A percentile compares a stretch with the other conserved stretches of the same genome.
Evolutionary conservation across 2,888 invertebrate genomes (phyloP).

Genomic region (Drosophila infuscata): DNA sequence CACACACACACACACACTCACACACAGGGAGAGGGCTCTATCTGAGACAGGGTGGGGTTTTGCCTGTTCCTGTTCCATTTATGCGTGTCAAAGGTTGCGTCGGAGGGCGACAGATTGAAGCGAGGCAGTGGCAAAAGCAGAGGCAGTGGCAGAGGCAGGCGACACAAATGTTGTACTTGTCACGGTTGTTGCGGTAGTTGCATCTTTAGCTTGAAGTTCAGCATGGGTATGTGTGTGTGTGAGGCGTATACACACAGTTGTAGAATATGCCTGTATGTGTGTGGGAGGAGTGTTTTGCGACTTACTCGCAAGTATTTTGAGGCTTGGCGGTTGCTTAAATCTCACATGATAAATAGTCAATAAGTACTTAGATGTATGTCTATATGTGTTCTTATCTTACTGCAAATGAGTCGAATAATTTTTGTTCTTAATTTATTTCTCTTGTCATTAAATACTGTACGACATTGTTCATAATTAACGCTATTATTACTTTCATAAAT

Average conservation of each 20-base stretch:
- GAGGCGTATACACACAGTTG: background rate
- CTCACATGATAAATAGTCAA: slow-evolving; percentile 41
- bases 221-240: slow-evolving; percentile 6
- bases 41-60: slow-evolving; percentile 13
- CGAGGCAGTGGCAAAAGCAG: slow-evolving; percentile 40
- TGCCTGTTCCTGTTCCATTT: slow-evolving; percentile 75
- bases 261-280: background rate
- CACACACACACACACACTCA: background rate
- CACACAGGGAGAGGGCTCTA: background rate
- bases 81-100: slow-evolving; percentile 82
- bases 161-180: slow-evolving; percentile 82
- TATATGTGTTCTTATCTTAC: slow-evolving; percentile 8
- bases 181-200: slow-evolving; percentile 81
- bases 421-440: slow-evolving; percentile 42
- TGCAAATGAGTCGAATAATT: slow-evolving; percentile 57
- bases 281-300: background rate
- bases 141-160: slow-evolving; percentile 51
- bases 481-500: slow-evolving; percentile 27
- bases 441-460: slow-evolving; percentile 50
- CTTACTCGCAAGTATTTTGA: slow-evolving; percentile 8
- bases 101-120: slow-evolving; percentile 77
- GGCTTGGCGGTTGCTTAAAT: slow-evolving; percentile 22
- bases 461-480: slow-evolving; percentile 33
- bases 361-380: slow-evolving; percentile 26
- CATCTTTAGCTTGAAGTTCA: slow-evolving; percentile 62